Evolutionary conservation across 2,113 vertebrate genomes (phyloP).

Genomic region (Phaethornis superciliosus): DNA sequence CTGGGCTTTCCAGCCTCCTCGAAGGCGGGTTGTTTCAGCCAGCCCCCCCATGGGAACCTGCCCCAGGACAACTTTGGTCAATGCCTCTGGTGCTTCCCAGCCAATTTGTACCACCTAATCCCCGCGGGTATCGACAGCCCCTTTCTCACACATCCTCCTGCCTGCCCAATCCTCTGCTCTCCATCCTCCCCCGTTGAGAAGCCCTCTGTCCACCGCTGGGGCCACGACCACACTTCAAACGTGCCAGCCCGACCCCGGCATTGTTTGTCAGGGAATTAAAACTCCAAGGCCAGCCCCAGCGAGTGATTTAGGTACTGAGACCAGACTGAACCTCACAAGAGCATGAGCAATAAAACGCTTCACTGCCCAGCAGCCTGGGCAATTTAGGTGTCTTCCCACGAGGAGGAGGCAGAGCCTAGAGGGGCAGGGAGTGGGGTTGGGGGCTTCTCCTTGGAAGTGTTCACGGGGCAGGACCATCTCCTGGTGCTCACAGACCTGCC

Average conservation of each 20-base stretch:
- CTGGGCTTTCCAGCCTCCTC: constrained; percentile 46
- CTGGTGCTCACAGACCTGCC: not conserved
- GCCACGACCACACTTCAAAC: constrained; percentile 52
- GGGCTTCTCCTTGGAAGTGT: not conserved
- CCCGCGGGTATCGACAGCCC: constrained; percentile 42
- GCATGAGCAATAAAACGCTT: constrained; percentile 64
- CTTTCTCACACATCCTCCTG: constrained; percentile 60
- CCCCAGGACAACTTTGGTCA: constrained; percentile 62
- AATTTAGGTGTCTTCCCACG: constrained; percentile 64
- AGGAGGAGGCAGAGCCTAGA: constrained; percentile 43
- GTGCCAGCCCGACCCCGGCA: not conserved
- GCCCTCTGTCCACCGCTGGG: constrained; percentile 11
- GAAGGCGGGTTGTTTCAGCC: constrained; percentile 51
- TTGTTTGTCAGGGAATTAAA: constrained; percentile 64
- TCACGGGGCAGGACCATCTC: not conserved
- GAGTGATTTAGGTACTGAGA: constrained; percentile 69
- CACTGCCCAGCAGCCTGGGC: constrained; percentile 38
- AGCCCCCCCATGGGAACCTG: constrained; percentile 71
- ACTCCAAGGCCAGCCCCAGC: constrained; percentile 33
- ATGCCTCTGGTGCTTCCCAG: constrained; percentile 67
- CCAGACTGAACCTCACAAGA: constrained; percentile 33
- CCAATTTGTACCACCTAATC: constrained; percentile 78
- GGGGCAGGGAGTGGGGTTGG: not conserved
- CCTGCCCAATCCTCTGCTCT: constrained; percentile 51
- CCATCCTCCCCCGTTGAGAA: constrained; percentile 1